Percentiles rank a stretch among this genome's conserved stretches.
phyloP scores from a whole-genome alignment of 2,888 invertebrate species.

The Geophilus truncorum region DNA sequence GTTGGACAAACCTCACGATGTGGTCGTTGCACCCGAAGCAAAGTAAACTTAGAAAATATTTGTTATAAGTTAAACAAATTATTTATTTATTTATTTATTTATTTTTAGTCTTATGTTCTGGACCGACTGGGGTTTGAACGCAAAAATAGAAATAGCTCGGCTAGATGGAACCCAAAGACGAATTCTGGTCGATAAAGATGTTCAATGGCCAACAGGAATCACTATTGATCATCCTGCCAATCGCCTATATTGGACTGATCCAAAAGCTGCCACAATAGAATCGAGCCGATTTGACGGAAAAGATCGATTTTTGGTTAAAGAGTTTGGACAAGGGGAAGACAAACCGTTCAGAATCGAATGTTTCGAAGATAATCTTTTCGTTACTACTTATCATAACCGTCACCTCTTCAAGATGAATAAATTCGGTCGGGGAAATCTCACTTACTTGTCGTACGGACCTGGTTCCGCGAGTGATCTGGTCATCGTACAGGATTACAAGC shows the following conservation, averaged over 20 bases:
- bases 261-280: conserved; percentile 68
- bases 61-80: background rate
- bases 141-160: conserved; percentile 60
- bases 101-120: conserved; percentile 62
- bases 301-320: conserved; percentile 58
- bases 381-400: conserved; percentile 61
- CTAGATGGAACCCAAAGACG: conserved; percentile 61
- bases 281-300: conserved; percentile 63
- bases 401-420: conserved; percentile 62
- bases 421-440: conserved; percentile 58
- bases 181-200: conserved; percentile 57
- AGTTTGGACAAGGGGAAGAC: conserved; percentile 55
- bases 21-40: conserved; percentile 62
- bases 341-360: conserved; percentile 67
- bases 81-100: conserved; percentile 28
- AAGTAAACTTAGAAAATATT: conserved; percentile 49
- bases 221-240: conserved; percentile 67
- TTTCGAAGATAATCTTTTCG: conserved; percentile 65
- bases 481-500: conserved; percentile 63
- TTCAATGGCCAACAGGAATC: conserved; percentile 69
- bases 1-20: conserved; percentile 63
- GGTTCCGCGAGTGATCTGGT: conserved; percentile 60
- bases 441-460: conserved; percentile 53
- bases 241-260: conserved; percentile 79
- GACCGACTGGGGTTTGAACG: conserved; percentile 64